phyloP scores from a whole-genome alignment of 2,888 invertebrate genomes.

The Encarsia formosa region DNA sequence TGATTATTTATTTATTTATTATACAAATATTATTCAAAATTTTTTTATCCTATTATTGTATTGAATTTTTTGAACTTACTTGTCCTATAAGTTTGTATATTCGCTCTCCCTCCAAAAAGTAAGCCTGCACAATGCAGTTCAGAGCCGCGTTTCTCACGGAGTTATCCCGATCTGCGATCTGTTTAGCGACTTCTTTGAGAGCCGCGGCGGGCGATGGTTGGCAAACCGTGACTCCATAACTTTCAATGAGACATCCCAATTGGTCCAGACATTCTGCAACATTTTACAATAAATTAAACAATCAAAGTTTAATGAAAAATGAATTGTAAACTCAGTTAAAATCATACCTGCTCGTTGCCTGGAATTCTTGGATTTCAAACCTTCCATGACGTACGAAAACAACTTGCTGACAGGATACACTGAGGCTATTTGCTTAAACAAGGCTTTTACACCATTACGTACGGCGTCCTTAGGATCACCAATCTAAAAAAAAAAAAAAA shows the following conservation, averaged over 20 bases:
- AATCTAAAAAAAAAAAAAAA: constrained; percentile 55
- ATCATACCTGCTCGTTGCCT: constrained; percentile 78
- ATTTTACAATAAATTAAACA: constrained; percentile 1
- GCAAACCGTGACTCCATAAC: constrained; percentile 79
- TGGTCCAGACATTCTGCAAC: constrained; percentile 84
- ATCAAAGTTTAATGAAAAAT: not conserved
- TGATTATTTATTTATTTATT: not conserved
- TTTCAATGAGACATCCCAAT: constrained; percentile 79
- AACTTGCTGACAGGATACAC: constrained; percentile 87
- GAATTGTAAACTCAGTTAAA: not conserved
- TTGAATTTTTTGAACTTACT: constrained; percentile 52
- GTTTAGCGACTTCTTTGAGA: constrained; percentile 85
- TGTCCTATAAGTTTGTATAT: constrained; percentile 89
- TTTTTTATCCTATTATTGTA: not conserved
- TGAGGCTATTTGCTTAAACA: constrained; percentile 79
- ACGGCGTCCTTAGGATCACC: constrained; percentile 97
- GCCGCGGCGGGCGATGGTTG: constrained; percentile 75
- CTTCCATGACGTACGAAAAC: constrained; percentile 89
- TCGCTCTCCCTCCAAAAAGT: constrained; percentile 85
- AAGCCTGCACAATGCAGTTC: constrained; percentile 88
- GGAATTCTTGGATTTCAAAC: constrained; percentile 93
- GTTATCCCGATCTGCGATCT: constrained; percentile 95
- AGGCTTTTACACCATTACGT: constrained; percentile 78
- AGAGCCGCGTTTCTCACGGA: constrained; percentile 92
- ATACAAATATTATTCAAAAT: not conserved